Evolutionary conservation across 2,113 vertebrate species (phyloP), one percentile per base, ranked within the genome.

Genomic region (Xyliphius kryptos): DNA sequence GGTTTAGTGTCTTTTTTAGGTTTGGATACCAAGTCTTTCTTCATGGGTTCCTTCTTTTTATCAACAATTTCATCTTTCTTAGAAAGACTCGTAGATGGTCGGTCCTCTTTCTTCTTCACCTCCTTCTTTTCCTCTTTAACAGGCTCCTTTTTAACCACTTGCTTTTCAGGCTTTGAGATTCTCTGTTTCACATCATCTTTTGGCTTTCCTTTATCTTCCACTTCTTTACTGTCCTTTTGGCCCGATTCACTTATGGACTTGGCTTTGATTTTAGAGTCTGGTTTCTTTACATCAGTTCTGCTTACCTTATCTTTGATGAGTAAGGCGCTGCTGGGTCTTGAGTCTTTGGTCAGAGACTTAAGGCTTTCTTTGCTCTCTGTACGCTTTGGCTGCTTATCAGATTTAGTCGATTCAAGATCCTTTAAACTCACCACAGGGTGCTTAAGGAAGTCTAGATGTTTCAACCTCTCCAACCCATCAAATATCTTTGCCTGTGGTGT

Each of bases 381-480:
- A 19, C 86, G 83, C 58, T 66, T 88, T 1, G 87, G 90, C n/a
- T 75, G 85, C 63, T 85, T 90, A 19, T 90, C 86, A 0, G 21
- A 20, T 19, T 76, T 81, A 20, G 68, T 1, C 0, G 2, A 46
- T 56, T 88, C 87, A 14, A 94, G 69, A 46, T 95, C 94, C 0
- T 87, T 85, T 15, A 81, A 78, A 9, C 89, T 91, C 49, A 92
- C 88, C 13, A 85, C 82, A 0, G 93, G 90, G 1, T 88, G 75
- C 58, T 76, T 90, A 69, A 98, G 82, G 70, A 95, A 98, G 2
- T 89, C 87, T 63, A 98, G 66, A 72, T 95, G 91, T 75, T 88
- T 89, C 50, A 99, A 79, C 72, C 89, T 93, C 67, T 91, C 90
- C 44, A 99, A 69, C 9, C 91, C 92, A 0, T 99, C 94, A 60